These are phyloP conservation scores for Damaliscus lunatus DNA, from an alignment of 2,113 vertebrate genomes.

Conservation along the genomic window DNA sequence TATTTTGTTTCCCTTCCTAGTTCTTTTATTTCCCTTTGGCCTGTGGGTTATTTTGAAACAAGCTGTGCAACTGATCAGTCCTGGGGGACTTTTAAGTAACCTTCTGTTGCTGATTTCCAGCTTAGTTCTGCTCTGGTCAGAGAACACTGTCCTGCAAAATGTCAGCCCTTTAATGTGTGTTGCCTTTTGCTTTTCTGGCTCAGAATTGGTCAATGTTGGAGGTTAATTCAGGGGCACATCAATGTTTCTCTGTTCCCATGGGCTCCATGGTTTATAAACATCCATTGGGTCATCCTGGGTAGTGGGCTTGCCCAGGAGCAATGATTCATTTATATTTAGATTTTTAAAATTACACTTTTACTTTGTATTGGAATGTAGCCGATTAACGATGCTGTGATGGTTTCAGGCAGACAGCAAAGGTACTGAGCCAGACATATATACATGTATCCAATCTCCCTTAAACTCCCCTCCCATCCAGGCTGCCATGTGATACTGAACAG, in stretches of 20 bases:
- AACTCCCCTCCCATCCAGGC: neutral
- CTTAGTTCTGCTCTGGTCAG: too few relatives aligned
- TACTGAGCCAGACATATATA: fast-evolving
- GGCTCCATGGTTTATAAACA: neutral
- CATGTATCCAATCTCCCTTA: neutral
- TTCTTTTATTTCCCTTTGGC: neutral
- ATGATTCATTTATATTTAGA: too few relatives aligned
- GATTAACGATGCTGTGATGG: fast-evolving
- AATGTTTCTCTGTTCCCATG: fast-evolving
- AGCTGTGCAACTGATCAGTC: neutral
- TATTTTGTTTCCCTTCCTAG: neutral
- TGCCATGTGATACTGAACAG: neutral
- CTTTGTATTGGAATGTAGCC: neutral
- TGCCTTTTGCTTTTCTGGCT: neutral
- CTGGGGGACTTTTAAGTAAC: neutral
- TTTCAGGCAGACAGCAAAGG: neutral
- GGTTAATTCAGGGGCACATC: neutral
- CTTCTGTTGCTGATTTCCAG: neutral
- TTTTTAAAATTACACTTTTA: neutral
- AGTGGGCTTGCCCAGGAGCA: neutral
- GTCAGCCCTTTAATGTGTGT: neutral
- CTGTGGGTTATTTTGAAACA: neutral
- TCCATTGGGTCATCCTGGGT: neutral
- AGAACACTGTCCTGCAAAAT: too few relatives aligned
- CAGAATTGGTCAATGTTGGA: fast-evolving